phyloP scores from a whole-genome alignment of 2,113 vertebrate genomes.

The Delphinus delphis region DNA sequence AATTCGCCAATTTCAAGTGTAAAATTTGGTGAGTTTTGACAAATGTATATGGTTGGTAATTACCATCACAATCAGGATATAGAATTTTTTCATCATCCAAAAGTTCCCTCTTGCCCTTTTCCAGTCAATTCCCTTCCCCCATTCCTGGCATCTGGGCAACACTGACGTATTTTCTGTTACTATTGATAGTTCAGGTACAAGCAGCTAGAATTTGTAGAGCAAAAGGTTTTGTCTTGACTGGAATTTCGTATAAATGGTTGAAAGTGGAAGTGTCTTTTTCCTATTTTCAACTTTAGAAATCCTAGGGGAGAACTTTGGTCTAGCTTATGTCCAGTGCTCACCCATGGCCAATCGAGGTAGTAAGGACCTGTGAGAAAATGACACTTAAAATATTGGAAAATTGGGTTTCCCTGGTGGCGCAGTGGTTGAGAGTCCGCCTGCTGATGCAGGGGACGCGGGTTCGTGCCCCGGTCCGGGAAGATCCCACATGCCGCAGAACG shows the following conservation, averaged over 20 bases:
- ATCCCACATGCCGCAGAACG: too few relatives aligned
- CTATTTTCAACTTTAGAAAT: constrained; percentile 4
- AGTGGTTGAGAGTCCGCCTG: too few relatives aligned
- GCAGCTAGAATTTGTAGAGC: not conserved
- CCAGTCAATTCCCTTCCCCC: not conserved
- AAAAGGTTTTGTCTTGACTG: not conserved
- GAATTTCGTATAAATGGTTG: not conserved
- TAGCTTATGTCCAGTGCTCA: not conserved
- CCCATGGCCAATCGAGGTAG: not conserved
- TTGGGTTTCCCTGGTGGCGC: not conserved
- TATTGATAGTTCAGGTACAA: not conserved
- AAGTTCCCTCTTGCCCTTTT: not conserved
- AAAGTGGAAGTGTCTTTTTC: not conserved
- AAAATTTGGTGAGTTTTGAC: too few relatives aligned
- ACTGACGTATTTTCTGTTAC: not conserved
- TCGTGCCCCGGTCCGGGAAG: too few relatives aligned
- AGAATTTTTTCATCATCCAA: not conserved
- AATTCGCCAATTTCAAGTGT: too few relatives aligned
- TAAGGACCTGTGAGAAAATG: not conserved
- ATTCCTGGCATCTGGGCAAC: not conserved
- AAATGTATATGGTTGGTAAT: too few relatives aligned
- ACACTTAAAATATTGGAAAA: not conserved
- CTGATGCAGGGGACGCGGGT: too few relatives aligned
- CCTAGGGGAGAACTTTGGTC: not conserved
- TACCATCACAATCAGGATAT: not conserved